Percentiles rank a stretch among this genome's conserved stretches.
These are phyloP conservation scores for Drosophila lacteicornis DNA, from an alignment of 1,140 invertebrate genomes.

Conservation along the genomic window DNA sequence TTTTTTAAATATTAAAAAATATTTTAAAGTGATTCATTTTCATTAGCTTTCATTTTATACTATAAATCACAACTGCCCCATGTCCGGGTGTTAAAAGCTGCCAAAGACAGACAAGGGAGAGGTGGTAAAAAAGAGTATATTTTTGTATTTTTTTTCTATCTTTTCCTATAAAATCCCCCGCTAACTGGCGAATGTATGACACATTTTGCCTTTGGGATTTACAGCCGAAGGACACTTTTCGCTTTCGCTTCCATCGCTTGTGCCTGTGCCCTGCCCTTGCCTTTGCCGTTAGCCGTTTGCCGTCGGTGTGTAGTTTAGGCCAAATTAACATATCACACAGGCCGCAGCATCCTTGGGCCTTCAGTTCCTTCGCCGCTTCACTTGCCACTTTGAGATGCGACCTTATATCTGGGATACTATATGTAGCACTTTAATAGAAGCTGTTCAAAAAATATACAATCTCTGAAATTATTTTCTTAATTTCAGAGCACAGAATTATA, in stretches of 20 bases:
- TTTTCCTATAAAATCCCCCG: constrained; percentile 34
- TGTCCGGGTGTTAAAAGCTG: constrained; percentile 1
- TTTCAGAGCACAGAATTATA: no score
- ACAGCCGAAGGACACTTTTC: constrained; percentile 32
- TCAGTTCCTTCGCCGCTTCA: constrained; percentile 52
- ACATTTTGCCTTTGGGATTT: constrained; percentile 53
- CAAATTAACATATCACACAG: constrained; percentile 77
- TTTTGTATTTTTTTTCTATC: background rate
- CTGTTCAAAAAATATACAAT: no score
- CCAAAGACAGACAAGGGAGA: background rate
- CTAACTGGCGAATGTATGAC: constrained; percentile 65
- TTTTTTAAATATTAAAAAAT: background rate
- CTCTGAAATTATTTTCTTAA: no score
- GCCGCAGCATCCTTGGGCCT: constrained; percentile 52
- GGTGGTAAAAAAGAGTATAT: background rate
- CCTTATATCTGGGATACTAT: constrained; percentile 8
- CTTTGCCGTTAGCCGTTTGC: constrained; percentile 4
- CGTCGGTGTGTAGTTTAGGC: constrained; percentile 63
- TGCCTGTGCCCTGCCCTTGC: background rate
- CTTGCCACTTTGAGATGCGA: constrained; percentile 69
- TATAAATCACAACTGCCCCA: constrained; percentile 32
- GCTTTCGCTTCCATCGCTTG: constrained; percentile 3
- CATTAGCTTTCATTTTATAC: background rate
- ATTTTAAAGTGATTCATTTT: constrained; percentile 8
- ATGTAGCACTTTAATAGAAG: background rate